These are phyloP conservation scores for Trachemys scripta DNA, from an alignment of 2,113 vertebrate species.

Conservation along the genomic window DNA sequence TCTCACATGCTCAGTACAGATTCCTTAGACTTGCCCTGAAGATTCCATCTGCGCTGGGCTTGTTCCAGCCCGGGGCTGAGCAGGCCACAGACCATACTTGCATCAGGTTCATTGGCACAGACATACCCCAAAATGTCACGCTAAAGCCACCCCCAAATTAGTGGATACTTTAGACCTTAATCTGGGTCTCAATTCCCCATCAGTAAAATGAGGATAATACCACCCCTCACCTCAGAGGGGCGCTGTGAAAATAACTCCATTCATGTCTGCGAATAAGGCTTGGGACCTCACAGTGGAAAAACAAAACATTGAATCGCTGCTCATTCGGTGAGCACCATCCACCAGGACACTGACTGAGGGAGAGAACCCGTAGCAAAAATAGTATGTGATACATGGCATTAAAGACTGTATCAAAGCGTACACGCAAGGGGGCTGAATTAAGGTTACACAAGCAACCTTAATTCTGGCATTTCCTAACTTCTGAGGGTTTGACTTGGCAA, in stretches of 20 bases:
- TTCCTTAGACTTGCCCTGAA: not conserved
- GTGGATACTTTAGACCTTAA: not conserved
- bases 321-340: not conserved
- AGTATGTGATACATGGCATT: not conserved
- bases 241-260: not conserved
- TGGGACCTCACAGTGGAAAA: constrained; percentile 13
- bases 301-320: not conserved
- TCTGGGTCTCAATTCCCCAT: not conserved
- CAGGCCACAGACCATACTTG: not conserved
- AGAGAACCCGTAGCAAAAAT: not conserved
- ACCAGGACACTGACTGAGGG: not conserved
- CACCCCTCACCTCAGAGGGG: not conserved
- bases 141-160: not conserved
- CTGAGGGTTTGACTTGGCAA: constrained; percentile 54
- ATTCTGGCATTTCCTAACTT: constrained; percentile 48
- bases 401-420: not conserved
- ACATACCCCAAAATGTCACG: not conserved
- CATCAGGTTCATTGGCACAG: not conserved
- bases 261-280: constrained; percentile 35
- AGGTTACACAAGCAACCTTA: constrained; percentile 1
- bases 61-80: not conserved
- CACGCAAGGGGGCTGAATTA: not conserved
- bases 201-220: not conserved
- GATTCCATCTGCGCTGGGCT: not conserved
- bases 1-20: not conserved